Conservation (phyloP, 2,797 vertebrate genomes). For the Zenarchopterus dispar region DNA sequence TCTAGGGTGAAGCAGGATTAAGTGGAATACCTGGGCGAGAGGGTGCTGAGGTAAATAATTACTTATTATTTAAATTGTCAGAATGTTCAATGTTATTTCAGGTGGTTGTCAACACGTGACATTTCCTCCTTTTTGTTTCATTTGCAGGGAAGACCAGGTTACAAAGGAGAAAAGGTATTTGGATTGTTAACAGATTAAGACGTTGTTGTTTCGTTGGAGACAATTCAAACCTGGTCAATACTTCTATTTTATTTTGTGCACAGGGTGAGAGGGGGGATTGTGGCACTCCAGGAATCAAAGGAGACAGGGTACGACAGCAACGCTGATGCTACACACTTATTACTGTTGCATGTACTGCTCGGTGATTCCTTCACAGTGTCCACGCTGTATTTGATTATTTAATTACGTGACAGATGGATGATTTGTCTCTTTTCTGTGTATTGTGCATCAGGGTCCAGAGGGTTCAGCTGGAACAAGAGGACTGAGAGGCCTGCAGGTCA, state of each 20-base stretch:
- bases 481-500: slow-evolving; percentile 87
- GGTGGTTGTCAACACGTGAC: slow-evolving; percentile 5
- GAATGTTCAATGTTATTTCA: slow-evolving; percentile 1
- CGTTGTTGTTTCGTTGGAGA: slow-evolving; percentile 8
- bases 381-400: slow-evolving; percentile 15
- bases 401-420: neutral
- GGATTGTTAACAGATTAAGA: neutral
- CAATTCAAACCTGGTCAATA: neutral
- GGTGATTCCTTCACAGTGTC: neutral
- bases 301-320: slow-evolving; percentile 84
- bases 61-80: slow-evolving; percentile 6
- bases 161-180: slow-evolving; percentile 91
- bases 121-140: slow-evolving; percentile 29
- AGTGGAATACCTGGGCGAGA: slow-evolving; percentile 88
- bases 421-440: slow-evolving; percentile 11
- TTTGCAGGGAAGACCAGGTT: slow-evolving; percentile 89
- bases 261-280: slow-evolving; percentile 93
- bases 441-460: slow-evolving; percentile 86
- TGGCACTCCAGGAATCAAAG: slow-evolving; percentile 92
- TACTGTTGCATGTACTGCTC: slow-evolving; percentile 14
- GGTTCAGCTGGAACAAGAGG: slow-evolving; percentile 86
- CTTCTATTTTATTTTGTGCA: slow-evolving; percentile 15
- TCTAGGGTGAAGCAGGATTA: slow-evolving; percentile 88
- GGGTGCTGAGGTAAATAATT: slow-evolving; percentile 84
- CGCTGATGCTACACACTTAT: neutral